Evolutionary conservation across 1,140 invertebrate species (phyloP), one percentile per base, ranked within the genome.

Genomic region (Drosophila kikkawai): DNA sequence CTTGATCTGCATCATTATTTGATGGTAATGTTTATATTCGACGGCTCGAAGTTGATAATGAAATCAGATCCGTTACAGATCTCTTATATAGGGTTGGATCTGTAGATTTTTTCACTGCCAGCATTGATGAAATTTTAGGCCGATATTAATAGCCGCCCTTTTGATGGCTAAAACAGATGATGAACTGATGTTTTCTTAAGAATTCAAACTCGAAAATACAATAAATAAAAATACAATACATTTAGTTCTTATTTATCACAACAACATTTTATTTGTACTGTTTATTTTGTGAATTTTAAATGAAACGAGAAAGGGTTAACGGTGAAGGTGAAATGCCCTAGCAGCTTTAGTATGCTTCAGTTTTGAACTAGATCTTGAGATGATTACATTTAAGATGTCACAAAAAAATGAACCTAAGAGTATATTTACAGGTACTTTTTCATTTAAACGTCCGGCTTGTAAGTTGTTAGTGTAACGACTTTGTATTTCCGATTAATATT

Each of bases 1-100:
- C n/a, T 56, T 55, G n/a, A 55, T 39, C 12, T 63, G 60, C 47
- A 56, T 39, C 19, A 29, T 63, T 26, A 39, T 56, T 39, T 3
- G 4, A 22, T 7, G 19, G 13, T 11, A 7, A 11, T 11, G 13
- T 37, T 55, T 15, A 8, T 55, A 15, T 22, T 39, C 13, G 26
- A 55, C 53, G 53, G 39, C 53, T 55, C 3, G 0, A 11, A 51
- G 47, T 34, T 55, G 59, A 26, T 39, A 39, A 29, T 53, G 47
- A 34, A 26, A 13, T 37, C 13, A 55, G 59, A 26, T n/a, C 5
- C 1, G 34, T 2, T 12, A 12, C 47, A 13, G 19, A 63, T 53
- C 19, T 63, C 39, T 53, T 63, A 47, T 60, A 63, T 63, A 55
- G 45, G 22, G 19, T 12, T 22, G 11, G 1, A 17, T n/a, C 19